A percentile compares a stretch with the other conserved stretches of the same genome.
phyloP scores from a whole-genome alignment of 53 echinoderm and acorn worm genomes.

The Actinopyga echinites region DNA sequence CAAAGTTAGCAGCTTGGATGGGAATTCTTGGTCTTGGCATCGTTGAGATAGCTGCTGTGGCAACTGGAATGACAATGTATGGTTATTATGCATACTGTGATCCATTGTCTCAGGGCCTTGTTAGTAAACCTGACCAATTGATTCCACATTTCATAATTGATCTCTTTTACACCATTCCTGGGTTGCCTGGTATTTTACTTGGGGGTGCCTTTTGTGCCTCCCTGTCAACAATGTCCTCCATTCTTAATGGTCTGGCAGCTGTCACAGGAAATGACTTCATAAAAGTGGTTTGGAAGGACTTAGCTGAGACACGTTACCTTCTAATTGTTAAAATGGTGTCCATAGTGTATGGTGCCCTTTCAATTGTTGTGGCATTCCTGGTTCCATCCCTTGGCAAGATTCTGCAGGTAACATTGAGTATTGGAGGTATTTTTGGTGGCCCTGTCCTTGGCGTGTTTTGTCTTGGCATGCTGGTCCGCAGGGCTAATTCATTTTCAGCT shows the following conservation, averaged over 20 bases:
- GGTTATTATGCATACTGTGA: constrained; percentile 27
- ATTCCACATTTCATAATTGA: constrained; percentile 17
- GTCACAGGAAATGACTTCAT: constrained; percentile 19
- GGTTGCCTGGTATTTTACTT: constrained; percentile 12
- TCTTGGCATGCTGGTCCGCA: constrained; percentile 22
- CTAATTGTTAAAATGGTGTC: not conserved
- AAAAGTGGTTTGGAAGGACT: constrained; percentile 1
- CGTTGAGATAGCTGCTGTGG: constrained; percentile 6
- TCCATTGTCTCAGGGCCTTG: not conserved
- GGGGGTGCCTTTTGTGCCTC: constrained; percentile 28
- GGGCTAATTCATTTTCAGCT: constrained; percentile 6
- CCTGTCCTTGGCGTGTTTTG: constrained; percentile 25
- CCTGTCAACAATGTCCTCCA: constrained; percentile 22
- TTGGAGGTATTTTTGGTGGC: constrained; percentile 13
- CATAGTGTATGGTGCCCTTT: not conserved
- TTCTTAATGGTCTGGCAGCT: constrained; percentile 33
- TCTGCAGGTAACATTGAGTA: constrained; percentile 6
- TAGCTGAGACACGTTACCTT: not conserved
- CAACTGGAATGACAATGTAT: constrained; percentile 34
- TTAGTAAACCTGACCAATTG: constrained; percentile 15
- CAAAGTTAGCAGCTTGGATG: constrained; percentile 29
- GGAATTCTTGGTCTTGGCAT: constrained; percentile 7
- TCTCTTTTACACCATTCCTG: constrained; percentile 12
- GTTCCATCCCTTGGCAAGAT: constrained; percentile 25
- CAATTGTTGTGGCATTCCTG: constrained; percentile 20